Evolutionary conservation across 1,140 invertebrate species (phyloP).

Genomic region (Scaptomyza hsui): DNA sequence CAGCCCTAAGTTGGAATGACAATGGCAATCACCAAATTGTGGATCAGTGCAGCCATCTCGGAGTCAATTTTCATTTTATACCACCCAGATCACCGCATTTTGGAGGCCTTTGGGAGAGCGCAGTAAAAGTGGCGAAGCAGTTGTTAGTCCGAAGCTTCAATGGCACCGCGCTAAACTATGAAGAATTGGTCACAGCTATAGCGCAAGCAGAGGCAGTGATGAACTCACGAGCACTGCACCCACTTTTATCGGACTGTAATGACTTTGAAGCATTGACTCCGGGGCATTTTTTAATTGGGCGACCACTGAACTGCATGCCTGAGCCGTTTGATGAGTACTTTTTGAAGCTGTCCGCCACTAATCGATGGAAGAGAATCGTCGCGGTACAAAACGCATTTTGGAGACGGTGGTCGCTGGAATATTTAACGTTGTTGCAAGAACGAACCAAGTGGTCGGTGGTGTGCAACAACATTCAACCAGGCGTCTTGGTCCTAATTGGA

Average conservation of each 20-base stretch:
- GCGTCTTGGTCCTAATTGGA: no score
- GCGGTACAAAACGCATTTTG: no score
- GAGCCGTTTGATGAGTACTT: slow-evolving; percentile 3
- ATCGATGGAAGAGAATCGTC: no score
- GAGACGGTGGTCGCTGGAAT: no score
- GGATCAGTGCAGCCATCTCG: slow-evolving; percentile 11
- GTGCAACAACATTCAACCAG: no score
- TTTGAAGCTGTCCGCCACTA: slow-evolving; percentile 4
- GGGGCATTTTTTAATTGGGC: slow-evolving; percentile 22
- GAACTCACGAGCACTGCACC: no score
- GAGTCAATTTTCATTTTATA: slow-evolving; percentile 1
- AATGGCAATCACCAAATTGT: slow-evolving; percentile 1
- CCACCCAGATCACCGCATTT: slow-evolving; percentile 16
- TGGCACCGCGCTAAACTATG: slow-evolving; percentile 10
- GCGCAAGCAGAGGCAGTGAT: no score
- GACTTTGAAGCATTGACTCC: background rate
- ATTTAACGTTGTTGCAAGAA: no score
- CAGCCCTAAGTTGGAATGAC: slow-evolving; percentile 1
- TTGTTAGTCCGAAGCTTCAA: slow-evolving; percentile 2
- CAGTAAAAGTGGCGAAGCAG: slow-evolving; percentile 16
- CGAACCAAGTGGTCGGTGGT: no score
- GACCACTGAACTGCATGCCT: background rate
- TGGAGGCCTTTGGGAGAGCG: slow-evolving; percentile 21
- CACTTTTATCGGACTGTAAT: background rate
- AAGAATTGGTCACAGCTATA: slow-evolving; percentile 4